Base-by-base conservation (phyloP, 53 echinoderm and acorn worm species). In the Luidia sarsii region DNA sequence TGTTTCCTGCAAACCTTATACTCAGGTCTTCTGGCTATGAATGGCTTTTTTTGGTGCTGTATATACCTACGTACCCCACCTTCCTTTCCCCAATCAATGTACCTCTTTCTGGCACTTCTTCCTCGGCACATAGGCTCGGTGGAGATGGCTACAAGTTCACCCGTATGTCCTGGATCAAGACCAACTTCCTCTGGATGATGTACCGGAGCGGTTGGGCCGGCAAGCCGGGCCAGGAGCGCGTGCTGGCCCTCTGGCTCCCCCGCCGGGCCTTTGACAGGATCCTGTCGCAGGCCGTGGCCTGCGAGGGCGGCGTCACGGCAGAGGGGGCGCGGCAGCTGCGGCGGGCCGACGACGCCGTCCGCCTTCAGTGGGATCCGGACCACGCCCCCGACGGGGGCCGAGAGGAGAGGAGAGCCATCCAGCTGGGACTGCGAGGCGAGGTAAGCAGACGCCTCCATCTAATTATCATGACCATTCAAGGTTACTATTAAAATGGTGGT, bases 151-250 rank as follows among this genome's bases (percentile, higher is more conserved):
- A 87, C 63, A 87, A 83, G 18, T 91, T 91, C 57, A 27, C 52
- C 28, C 82, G 91, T n/a, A 91, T 91, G 91, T 91, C 91, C 1
- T 91, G 91, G 91, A 87, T 91, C 33, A 91, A 91, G 60, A 91
- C 91, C 4, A 91, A 91, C 68, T 91, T 91, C 51, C 60, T 91
- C 5, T 91, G 91, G 91, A 91, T 91, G 91, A 91, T 91, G 91
- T 87, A 91, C 43, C 86, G 91, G 1, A 83, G 91, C 67, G 91
- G 91, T 22, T 91, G 91, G 91, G 91, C 91, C 9, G 70, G 79
- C 14, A 91, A 91, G 46, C 69, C 33, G 32, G 71, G 83, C 23
- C 91, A 91, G 53, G 84, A 91, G 54, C 62, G 75, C 6, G 91
- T 91, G 0, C 50, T 91, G n/a, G 91, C 91, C 7, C 70, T 91